Percentiles rank a stretch among this genome's conserved stretches.
These are phyloP conservation scores for Ranitomeya variabilis DNA, from an alignment of 2,113 vertebrate species.

Conservation along the genomic window DNA sequence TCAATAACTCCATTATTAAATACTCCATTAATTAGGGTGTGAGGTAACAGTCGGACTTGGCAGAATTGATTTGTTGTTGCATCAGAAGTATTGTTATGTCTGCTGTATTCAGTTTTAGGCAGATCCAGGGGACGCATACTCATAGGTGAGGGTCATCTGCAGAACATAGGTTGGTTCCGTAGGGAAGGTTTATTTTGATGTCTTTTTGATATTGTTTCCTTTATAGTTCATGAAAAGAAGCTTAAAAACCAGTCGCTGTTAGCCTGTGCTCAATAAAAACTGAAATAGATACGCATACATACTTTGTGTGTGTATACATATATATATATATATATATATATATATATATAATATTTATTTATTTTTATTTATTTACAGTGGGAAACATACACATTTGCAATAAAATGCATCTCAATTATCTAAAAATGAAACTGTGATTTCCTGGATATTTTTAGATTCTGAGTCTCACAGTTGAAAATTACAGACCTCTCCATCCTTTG, in stretches of 20 bases:
- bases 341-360: no score
- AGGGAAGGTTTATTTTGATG: neutral
- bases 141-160: neutral
- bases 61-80: neutral
- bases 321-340: no score
- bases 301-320: no score
- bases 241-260: neutral
- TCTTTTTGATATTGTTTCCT: neutral
- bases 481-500: no score
- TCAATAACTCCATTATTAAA: neutral
- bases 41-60: neutral
- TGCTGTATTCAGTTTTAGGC: neutral
- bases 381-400: no score
- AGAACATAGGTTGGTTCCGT: neutral
- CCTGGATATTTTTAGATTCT: no score
- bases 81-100: neutral
- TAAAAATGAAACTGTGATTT: no score
- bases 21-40: neutral
- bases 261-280: neutral
- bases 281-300: no score
- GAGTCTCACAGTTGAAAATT: no score
- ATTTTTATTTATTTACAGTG: no score
- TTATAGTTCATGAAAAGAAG: constrained; percentile 3
- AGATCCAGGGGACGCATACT: neutral
- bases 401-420: no score